Percentiles rank a stretch among this genome's conserved stretches.
Evolutionary conservation across 2,888 invertebrate species (phyloP).

Genomic region (Cynaeus angustus): DNA sequence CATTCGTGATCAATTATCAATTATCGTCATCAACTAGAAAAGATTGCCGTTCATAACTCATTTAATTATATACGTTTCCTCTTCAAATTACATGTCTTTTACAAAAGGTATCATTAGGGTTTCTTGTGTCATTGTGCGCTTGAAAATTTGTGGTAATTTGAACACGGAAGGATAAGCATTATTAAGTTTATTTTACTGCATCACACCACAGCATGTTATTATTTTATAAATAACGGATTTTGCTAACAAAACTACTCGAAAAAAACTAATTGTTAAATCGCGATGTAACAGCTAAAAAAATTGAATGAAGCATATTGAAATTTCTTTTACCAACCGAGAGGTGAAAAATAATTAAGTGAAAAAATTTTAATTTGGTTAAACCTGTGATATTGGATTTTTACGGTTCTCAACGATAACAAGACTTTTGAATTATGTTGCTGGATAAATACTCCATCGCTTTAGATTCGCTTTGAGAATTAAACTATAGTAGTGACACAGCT

Average conservation of each 20-base stretch:
- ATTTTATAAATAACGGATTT: constrained; percentile 35
- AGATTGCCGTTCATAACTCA: constrained; percentile 57
- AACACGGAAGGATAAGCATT: constrained; percentile 55
- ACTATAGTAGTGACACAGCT: constrained; percentile 39
- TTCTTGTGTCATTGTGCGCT: constrained; percentile 55
- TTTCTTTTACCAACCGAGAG: neutral
- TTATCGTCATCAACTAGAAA: constrained; percentile 57
- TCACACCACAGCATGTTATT: constrained; percentile 30
- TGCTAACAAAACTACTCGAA: constrained; percentile 5
- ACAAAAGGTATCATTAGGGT: constrained; percentile 55
- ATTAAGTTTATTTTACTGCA: constrained; percentile 45
- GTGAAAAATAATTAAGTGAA: constrained; percentile 29
- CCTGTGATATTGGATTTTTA: constrained; percentile 41
- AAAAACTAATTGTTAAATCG: constrained; percentile 35
- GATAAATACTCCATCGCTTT: constrained; percentile 38
- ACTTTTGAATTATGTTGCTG: constrained; percentile 38
- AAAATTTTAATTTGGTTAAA: constrained; percentile 47
- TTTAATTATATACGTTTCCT: constrained; percentile 60
- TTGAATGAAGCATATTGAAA: neutral
- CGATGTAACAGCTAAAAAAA: constrained; percentile 18
- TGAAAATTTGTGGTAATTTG: constrained; percentile 55
- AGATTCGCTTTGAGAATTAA: constrained; percentile 32
- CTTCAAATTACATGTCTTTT: constrained; percentile 56
- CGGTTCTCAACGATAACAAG: constrained; percentile 46
- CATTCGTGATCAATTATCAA: constrained; percentile 58